phyloP scores from a whole-genome alignment of 1,140 invertebrate genomes.

The Formica exsecta region DNA sequence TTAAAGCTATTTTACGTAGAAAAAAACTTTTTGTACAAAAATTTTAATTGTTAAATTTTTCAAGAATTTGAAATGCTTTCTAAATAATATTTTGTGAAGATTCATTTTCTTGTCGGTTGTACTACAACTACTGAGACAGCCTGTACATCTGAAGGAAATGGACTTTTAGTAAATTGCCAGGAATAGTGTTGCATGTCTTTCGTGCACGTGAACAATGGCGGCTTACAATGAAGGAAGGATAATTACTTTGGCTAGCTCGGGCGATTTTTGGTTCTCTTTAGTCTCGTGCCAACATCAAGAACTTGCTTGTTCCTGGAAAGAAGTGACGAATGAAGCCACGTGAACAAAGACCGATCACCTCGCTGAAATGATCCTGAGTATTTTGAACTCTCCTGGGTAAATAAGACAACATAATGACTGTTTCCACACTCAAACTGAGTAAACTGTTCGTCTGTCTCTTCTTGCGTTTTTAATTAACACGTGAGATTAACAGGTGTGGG shows the following conservation, averaged over 20 bases:
- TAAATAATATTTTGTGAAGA: background rate
- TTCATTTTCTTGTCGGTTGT: background rate
- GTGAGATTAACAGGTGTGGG: slow-evolving; percentile 9
- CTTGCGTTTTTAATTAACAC: slow-evolving; percentile 72
- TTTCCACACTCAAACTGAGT: slow-evolving; percentile 36
- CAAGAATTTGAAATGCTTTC: background rate
- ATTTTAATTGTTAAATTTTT: slow-evolving; percentile 8
- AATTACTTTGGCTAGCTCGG: slow-evolving; percentile 66
- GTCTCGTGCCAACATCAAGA: slow-evolving; percentile 34
- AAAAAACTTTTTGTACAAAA: background rate
- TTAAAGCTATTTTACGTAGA: background rate
- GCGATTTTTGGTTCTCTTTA: slow-evolving; percentile 55
- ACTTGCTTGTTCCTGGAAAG: slow-evolving; percentile 63
- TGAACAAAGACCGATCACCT: slow-evolving; percentile 73
- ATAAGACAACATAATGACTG: slow-evolving; percentile 54
- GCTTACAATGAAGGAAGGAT: slow-evolving; percentile 31
- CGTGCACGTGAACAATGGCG: slow-evolving; percentile 24
- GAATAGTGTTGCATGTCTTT: slow-evolving; percentile 37
- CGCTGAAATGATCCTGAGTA: slow-evolving; percentile 60
- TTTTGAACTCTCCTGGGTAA: slow-evolving; percentile 63
- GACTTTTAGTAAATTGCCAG: slow-evolving; percentile 24
- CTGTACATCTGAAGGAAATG: slow-evolving; percentile 1
- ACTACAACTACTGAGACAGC: no score
- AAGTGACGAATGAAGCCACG: slow-evolving; percentile 72
- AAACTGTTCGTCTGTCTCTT: slow-evolving; percentile 61